A percentile compares a stretch with the other conserved stretches of the same genome.
Conservation (phyloP, 2,113 vertebrate species). For the Dromiciops gliroides region DNA sequence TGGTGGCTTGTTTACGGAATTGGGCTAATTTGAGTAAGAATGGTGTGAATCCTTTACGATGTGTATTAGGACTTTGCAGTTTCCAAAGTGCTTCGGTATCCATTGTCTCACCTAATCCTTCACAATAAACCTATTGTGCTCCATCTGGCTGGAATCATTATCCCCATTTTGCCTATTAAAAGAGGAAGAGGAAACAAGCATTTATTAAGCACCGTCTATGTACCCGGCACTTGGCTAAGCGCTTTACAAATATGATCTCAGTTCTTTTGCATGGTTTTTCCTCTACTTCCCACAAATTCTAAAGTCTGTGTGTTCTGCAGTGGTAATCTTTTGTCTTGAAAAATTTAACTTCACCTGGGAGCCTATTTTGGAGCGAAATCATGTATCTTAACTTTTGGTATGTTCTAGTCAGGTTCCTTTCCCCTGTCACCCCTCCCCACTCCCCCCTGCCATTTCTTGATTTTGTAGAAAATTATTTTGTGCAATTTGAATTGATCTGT, state of each 20-base stretch:
- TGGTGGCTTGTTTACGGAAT: background rate
- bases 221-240: no score
- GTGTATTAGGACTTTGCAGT: background rate
- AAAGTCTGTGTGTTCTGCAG: background rate
- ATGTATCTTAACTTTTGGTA: background rate
- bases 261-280: background rate
- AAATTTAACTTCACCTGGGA: background rate
- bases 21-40: background rate
- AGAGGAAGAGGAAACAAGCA: background rate
- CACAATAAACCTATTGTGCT: background rate
- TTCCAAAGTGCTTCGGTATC: background rate
- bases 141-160: background rate
- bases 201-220: background rate
- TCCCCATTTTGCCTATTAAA: background rate
- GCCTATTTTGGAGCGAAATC: background rate
- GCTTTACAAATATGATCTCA: background rate
- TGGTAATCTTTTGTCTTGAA: background rate
- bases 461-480: background rate
- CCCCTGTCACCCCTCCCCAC: no score
- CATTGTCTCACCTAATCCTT: background rate
- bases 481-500: background rate
- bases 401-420: background rate
- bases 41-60: background rate
- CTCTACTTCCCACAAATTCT: background rate
- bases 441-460: background rate